Base-by-base conservation (phyloP, 2,113 vertebrate species). In the Mola mola region DNA sequence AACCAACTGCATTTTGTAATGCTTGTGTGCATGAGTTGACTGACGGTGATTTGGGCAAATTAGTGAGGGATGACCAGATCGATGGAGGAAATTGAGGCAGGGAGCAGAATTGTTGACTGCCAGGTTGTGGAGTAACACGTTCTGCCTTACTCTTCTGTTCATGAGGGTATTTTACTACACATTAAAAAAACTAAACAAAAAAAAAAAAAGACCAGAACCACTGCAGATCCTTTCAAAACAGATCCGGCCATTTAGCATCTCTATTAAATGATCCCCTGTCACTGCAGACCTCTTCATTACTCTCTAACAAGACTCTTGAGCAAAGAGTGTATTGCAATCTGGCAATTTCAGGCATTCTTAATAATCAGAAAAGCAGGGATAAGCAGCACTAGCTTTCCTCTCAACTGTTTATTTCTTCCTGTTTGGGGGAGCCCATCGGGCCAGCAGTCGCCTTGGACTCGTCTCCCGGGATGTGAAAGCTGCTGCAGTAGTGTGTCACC, bases 351-450 rank as follows among this genome's bases (percentile, higher is more conserved):
- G 26, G 55, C 61, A 3, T 64, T 65, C 59, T 42, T 79, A 59
- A 70, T 71, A 88, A 82, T 89, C 87, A 87, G 70, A 86, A 72
- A 53, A 5, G 3, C 25, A 26, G 51, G 72, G 75, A 72, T 78
- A 81, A 83, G 62, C 56, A 44, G 66, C 52, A 17, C 47, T 48
- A 50, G 50, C 6, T 49, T 41, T 4, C 47, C 64, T 72, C 49
- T 60, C 6, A 26, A 67, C 58, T 59, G 10, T 75, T 84, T 65
- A 5, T 37, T 52, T 61, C 34, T 33, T 57, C 22, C 26, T 43
- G 36, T 17, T 42, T 25, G n/a, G 43, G n/a, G 25, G 40, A 17
- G 26, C 52, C 59, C 11, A 1, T 9, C 22, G 52, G 63, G 37
- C 60, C 33, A 3, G 33, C 33, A 13, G 4, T 8, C 4, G 4